Evolutionary conservation across 2,797 vertebrate genomes (phyloP), one percentile per base, ranked within the genome.

Genomic region (Ctenochaetus hawaiiensis): DNA sequence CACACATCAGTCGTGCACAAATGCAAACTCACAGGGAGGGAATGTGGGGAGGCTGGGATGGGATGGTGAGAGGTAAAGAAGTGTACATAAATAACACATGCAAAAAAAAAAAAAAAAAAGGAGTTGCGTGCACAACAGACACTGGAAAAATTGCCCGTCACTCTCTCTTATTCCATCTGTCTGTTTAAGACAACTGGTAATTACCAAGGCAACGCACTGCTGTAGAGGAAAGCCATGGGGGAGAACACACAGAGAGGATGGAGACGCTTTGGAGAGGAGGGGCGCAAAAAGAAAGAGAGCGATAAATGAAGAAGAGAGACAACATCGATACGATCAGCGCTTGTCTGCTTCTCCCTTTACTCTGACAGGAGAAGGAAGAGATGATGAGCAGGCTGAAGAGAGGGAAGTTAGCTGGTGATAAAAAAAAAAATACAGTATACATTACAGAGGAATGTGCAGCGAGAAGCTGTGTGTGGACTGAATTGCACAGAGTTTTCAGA

Each of bases 111-210:
- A 53, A 37, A 77, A 58, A 65, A 52, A 37, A 34, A 34, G 6
- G 30, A 81, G 58, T 67, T 77, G 75, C 10, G 0, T 30, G 69
- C 80, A 88, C 78, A 91, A 89, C 83, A 87, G 81, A 88, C 80
- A 34, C 84, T 88, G 84, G 76, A 84, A 92, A 94, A 93, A 93
- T 91, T 92, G 91, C 90, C 92, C 89, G 86, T 94, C 94, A 93
- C 84, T 94, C 92, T 95, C 83, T 82, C 86, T 93, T 93, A 94
- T 93, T 94, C 94, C 91, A 93, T 95, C 93, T 95, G 93, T 94
- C 94, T 94, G 94, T 92, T 94, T 94, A 94, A 91, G 94, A 93
- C 93, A 92, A 93, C 93, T 92, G 89, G 91, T 93, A 93, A 95
- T 95, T 93, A 94, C 91, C 91, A 92, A 83, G 91, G 91, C 88